Percentiles rank a stretch among this genome's conserved stretches.
These are phyloP conservation scores for Aptenodytes forsteri DNA, from an alignment of 2,113 vertebrate species.

Conservation along the genomic window DNA sequence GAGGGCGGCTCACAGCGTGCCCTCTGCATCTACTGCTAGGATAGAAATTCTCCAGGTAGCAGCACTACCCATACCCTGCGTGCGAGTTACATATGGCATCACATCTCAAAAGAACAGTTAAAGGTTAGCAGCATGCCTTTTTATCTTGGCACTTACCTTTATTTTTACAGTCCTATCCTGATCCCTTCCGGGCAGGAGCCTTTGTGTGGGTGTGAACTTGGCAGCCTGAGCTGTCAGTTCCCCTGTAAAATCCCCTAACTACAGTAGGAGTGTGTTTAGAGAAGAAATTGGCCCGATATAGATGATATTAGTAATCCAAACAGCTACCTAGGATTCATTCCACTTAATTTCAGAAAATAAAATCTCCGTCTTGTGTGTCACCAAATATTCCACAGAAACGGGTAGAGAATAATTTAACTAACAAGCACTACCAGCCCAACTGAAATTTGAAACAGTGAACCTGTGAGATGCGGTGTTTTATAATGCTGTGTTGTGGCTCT, in stretches of 20 bases:
- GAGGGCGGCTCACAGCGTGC: fast-evolving
- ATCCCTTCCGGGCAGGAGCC: not conserved
- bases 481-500: not conserved
- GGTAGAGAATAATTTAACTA: not conserved
- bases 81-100: not conserved
- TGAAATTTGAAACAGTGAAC: not conserved
- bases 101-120: not conserved
- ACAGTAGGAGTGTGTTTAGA: not conserved
- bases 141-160: not conserved
- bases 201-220: not conserved
- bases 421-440: not conserved
- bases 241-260: not conserved
- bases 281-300: not conserved
- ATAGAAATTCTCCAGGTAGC: not conserved
- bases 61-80: fast-evolving
- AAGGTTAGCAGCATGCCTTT: not conserved
- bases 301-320: not conserved
- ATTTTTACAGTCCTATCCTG: not conserved
- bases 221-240: not conserved
- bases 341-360: not conserved
- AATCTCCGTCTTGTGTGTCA: not conserved
- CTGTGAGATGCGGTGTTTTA: not conserved
- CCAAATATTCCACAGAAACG: not conserved
- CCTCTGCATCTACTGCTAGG: not conserved
- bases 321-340: not conserved